A percentile compares a stretch with the other conserved stretches of the same genome.
Evolutionary conservation across 2,113 vertebrate species (phyloP).

Genomic region (Dendrocopos noguchii): DNA sequence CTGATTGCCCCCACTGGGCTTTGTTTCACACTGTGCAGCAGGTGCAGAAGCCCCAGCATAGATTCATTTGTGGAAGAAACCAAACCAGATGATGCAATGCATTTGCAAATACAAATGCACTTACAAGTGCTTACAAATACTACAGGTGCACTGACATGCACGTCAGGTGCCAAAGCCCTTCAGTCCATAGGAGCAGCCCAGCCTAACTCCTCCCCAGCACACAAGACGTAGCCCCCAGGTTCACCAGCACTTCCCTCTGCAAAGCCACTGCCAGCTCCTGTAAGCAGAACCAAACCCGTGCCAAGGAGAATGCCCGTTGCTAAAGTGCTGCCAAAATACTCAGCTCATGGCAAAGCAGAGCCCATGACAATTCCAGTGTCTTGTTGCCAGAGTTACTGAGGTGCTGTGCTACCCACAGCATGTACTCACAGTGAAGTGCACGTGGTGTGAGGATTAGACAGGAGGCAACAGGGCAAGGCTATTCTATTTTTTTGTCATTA

Average conservation of each 20-base stretch:
- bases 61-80: background rate
- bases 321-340: background rate
- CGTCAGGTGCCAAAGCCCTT: background rate
- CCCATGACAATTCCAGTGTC: background rate
- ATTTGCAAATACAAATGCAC: background rate
- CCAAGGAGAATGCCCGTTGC: background rate
- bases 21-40: background rate
- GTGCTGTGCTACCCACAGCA: background rate
- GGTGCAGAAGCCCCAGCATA: background rate
- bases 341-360: background rate
- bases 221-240: accelerated
- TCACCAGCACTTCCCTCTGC: background rate
- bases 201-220: accelerated
- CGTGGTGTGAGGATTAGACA: background rate
- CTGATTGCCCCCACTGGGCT: background rate
- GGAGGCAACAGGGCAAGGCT: background rate
- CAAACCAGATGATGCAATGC: background rate
- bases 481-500: background rate
- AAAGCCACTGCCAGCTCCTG: background rate
- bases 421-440: accelerated
- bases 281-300: background rate
- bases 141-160: background rate
- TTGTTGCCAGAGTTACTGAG: background rate
- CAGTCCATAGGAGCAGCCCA: background rate
- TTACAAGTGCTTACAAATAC: background rate